Evolutionary conservation across 2,888 invertebrate species (phyloP).

Genomic region (Limnephilus auricula): DNA sequence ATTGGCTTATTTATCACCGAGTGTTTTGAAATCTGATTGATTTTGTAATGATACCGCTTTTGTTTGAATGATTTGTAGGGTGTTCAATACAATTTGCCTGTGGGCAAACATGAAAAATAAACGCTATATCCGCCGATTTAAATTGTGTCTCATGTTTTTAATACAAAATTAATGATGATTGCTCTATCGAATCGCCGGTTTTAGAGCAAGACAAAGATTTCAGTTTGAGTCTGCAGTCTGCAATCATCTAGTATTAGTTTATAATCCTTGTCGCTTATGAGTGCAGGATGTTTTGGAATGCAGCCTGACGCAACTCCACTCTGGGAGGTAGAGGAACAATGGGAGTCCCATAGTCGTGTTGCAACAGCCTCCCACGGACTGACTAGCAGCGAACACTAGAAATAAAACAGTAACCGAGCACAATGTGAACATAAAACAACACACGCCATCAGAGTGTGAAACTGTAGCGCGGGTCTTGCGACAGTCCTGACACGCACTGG

Average conservation of each 20-base stretch:
- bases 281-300: slow-evolving; percentile 43
- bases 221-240: not conserved
- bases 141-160: not conserved
- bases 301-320: slow-evolving; percentile 18
- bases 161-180: not conserved
- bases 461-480: slow-evolving; percentile 53
- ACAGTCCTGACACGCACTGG: slow-evolving; percentile 45
- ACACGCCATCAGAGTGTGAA: slow-evolving; percentile 63
- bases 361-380: slow-evolving; percentile 56
- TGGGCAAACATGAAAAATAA: not conserved
- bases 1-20: not conserved
- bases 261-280: slow-evolving; percentile 29
- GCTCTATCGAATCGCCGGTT: not conserved
- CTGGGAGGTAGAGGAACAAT: slow-evolving; percentile 30
- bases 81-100: not conserved
- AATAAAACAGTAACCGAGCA: slow-evolving; percentile 27
- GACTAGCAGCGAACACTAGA: not conserved
- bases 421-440: slow-evolving; percentile 55
- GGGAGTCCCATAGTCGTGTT: slow-evolving; percentile 34
- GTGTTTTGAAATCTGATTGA: slow-evolving; percentile 6
- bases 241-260: slow-evolving; percentile 2
- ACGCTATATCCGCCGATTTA: not conserved
- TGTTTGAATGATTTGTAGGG: not conserved
- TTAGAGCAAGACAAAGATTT: not conserved
- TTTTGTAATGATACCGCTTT: not conserved